Base-by-base conservation (phyloP, 2,797 vertebrate species). In the Trachops cirrhosus region DNA sequence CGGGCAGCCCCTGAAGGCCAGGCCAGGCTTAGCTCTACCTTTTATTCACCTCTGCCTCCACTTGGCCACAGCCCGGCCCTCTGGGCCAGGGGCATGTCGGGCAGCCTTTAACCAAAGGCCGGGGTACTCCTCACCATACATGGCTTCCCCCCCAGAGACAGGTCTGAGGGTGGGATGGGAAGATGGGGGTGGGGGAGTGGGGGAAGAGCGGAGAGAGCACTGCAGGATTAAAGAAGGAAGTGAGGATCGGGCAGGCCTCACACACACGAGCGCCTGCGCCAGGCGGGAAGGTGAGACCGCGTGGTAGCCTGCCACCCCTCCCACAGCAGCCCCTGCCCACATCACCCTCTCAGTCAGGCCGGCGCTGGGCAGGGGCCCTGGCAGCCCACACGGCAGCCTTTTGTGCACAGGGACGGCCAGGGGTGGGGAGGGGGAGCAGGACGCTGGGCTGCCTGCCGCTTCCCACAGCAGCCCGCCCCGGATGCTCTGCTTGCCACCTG, bases 401-500 rank as follows among this genome's bases (percentile, higher is more conserved):
- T 22, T 44, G 44, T 29, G 39, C 37, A 9, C 2, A 77, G 52
- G 41, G 41, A 15, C 1, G 1, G 54, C 67, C 37, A 70, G 22
- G 9, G 26, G 3, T 29, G 11, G 82, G 93, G 39, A 79, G 19
- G 67, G 16, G 54, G 26, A 39, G 18, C 64, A 68, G 15, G 16
- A 50, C n/a, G 37, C n/a, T 6, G 41, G 75, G 79, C 32, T 4
- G 24, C 87, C 83, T 24, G 70, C 59, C 67, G 80, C 44, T 84
- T 68, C 75, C 57, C 41, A 3, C 32, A n/a, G 64, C 68, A 37
- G 14, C 46, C 92, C 14, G 0, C 34, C 67, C 44, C 9, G 11
- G 52, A 48, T 34, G 39, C 39, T 78, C 75, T 0, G 0, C 3
- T 11, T 86, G 90, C 77, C 94, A 54, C 95, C 93, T 94, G 92